Percentiles rank a stretch among this genome's conserved stretches.
Evolutionary conservation across 2,113 vertebrate genomes (phyloP).

Genomic region (Hemichromis elongatus): DNA sequence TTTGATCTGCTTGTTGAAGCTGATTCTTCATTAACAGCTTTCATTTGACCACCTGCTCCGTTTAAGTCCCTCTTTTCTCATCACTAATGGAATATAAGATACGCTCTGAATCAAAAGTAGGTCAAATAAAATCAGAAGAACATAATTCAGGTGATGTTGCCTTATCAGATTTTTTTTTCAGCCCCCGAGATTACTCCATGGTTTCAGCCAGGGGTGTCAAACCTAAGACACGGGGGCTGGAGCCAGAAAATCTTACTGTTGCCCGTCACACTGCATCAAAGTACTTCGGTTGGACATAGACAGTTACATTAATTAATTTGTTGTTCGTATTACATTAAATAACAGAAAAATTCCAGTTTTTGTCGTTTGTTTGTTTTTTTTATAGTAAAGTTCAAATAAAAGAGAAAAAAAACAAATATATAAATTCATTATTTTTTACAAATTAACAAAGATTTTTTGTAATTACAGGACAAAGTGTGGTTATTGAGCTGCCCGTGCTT

Average conservation of each 20-base stretch:
- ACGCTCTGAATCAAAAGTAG: background rate
- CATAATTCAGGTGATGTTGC: background rate
- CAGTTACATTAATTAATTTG: background rate
- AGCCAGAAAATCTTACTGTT: background rate
- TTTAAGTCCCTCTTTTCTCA: background rate
- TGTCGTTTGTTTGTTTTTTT: background rate
- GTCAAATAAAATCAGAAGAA: background rate
- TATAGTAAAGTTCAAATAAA: background rate
- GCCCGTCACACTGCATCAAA: background rate
- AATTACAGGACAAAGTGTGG: too few relatives aligned
- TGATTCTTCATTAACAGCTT: background rate
- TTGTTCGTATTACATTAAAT: accelerated
- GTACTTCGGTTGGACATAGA: background rate
- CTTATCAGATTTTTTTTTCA: background rate
- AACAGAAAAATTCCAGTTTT: background rate
- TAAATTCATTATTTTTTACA: background rate
- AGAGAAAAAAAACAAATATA: background rate
- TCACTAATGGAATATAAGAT: background rate
- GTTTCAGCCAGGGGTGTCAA: background rate
- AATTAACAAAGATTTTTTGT: background rate
- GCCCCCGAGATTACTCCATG: background rate
- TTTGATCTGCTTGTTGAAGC: background rate
- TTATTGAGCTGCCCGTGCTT: too few relatives aligned
- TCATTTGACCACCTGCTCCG: background rate
- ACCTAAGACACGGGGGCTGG: accelerated